Conservation (phyloP, 2,113 vertebrate species). For the Fregetta grallaria region DNA sequence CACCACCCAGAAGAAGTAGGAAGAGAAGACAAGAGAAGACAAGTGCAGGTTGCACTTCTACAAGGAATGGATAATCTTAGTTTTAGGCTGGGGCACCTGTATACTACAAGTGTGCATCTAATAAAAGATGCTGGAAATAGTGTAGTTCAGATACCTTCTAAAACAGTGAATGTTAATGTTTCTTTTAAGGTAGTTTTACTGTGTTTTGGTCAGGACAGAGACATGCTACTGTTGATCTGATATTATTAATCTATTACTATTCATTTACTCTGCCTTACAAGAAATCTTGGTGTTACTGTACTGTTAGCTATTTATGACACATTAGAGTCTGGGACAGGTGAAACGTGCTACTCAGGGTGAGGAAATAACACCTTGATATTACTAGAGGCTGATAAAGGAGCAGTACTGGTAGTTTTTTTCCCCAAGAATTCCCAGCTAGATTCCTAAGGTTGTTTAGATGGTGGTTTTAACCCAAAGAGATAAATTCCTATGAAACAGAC, state of each 20-base stretch:
- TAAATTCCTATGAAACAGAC: neutral
- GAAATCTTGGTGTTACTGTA: neutral
- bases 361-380: neutral
- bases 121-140: neutral
- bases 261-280: neutral
- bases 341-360: neutral
- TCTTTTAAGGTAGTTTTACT: neutral
- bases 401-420: accelerated
- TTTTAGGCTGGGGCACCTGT: neutral
- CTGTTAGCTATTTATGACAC: neutral
- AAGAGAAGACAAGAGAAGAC: neutral
- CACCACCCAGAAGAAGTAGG: neutral
- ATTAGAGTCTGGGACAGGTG: neutral
- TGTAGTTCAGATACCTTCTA: neutral
- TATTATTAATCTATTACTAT: neutral
- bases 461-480: neutral
- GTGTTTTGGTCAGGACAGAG: neutral
- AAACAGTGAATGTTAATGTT: neutral
- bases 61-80: neutral
- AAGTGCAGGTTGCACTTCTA: neutral
- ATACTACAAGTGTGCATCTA: neutral
- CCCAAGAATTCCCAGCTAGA: neutral
- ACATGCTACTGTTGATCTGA: neutral
- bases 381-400: neutral
- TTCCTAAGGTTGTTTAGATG: neutral